A percentile compares a stretch with the other conserved stretches of the same genome.
These are phyloP conservation scores for Falco rusticolus DNA, from an alignment of 2,797 vertebrate genomes.

Conservation along the genomic window DNA sequence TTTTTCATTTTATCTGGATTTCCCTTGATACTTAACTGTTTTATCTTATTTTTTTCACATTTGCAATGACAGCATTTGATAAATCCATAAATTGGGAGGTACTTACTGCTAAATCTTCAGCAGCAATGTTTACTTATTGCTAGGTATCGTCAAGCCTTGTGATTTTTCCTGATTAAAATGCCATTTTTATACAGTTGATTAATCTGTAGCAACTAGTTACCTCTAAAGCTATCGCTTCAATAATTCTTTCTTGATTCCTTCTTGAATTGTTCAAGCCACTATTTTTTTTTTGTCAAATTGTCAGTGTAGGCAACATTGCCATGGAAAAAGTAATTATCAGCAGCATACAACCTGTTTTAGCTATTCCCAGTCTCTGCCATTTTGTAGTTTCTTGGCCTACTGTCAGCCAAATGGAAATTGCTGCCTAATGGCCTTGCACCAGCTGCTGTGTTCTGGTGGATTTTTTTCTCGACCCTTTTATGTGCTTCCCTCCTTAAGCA, in stretches of 20 bases:
- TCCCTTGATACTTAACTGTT: background rate
- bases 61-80: background rate
- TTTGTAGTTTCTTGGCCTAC: conserved; percentile 52
- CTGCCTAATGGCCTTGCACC: conserved; percentile 44
- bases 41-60: conserved; percentile 33
- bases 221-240: background rate
- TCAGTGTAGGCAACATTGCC: conserved; percentile 18
- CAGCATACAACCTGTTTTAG: conserved; percentile 43
- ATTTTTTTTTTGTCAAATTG: conserved; percentile 22
- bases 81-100: conserved; percentile 33
- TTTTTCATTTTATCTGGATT: conserved; percentile 27
- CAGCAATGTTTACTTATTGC: background rate
- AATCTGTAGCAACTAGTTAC: background rate
- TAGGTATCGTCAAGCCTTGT: conserved; percentile 19
- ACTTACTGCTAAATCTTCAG: conserved; percentile 26
- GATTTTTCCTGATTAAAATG: conserved; percentile 45
- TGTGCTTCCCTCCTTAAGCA: conserved; percentile 26
- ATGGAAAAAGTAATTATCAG: conserved; percentile 46
- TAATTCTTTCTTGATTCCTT: conserved; percentile 21
- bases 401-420: conserved; percentile 57
- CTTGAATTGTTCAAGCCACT: background rate
- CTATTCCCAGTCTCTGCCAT: conserved; percentile 33
- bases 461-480: conserved; percentile 58
- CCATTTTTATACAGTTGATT: conserved; percentile 53
- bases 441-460: conserved; percentile 58